Evolutionary conservation across 2,888 invertebrate genomes (phyloP).

Genomic region (Seira ritae): DNA sequence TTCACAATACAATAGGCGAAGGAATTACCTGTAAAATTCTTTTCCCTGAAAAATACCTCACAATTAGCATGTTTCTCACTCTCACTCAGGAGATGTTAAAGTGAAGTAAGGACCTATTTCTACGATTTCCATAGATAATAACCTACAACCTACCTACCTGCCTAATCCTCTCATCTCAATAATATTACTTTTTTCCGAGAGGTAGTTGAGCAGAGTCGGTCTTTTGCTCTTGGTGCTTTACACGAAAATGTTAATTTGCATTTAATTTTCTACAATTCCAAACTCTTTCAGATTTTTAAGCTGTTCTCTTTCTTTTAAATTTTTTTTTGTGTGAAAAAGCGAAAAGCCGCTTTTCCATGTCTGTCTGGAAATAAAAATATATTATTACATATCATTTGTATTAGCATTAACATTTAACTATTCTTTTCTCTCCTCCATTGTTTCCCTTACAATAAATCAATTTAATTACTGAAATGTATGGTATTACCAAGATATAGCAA

Average conservation of each 20-base stretch:
- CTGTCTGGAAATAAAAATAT: background rate
- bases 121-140: too few relatives aligned
- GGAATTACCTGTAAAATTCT: background rate
- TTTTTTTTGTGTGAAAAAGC: background rate
- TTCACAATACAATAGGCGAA: background rate
- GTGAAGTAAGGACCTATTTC: background rate
- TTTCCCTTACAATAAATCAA: conserved; percentile 54
- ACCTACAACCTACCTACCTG: too few relatives aligned
- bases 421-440: background rate
- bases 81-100: background rate
- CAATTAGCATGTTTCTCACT: background rate
- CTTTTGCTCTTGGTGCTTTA: background rate
- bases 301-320: too few relatives aligned
- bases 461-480: conserved; percentile 53
- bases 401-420: too few relatives aligned
- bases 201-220: background rate
- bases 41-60: background rate
- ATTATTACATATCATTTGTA: background rate
- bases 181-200: too few relatives aligned
- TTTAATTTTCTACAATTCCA: background rate
- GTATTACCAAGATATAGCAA: too few relatives aligned
- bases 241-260: conserved; percentile 14
- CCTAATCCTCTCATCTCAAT: too few relatives aligned
- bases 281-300: too few relatives aligned
- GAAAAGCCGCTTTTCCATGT: conserved; percentile 3